Percentiles rank a stretch among this genome's conserved stretches.
Evolutionary conservation across 2,888 invertebrate species (phyloP).

Genomic region (Hypselothyrea guttata): DNA sequence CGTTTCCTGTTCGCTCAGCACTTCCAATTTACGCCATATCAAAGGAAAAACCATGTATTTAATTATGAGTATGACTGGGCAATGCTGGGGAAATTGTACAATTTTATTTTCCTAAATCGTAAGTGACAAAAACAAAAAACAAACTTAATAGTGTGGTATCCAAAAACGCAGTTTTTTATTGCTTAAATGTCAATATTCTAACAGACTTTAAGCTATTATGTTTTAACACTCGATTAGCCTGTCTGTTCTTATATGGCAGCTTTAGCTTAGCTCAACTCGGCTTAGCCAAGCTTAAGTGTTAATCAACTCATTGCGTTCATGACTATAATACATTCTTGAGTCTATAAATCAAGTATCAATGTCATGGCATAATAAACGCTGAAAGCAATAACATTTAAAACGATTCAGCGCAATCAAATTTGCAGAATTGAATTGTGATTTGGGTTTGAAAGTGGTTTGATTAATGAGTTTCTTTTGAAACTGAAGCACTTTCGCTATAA

Average conservation of each 20-base stretch:
- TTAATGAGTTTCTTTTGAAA: conserved; percentile 43
- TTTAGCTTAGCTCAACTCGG: too few relatives aligned
- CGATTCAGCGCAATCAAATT: conserved; percentile 14
- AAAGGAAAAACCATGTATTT: conserved; percentile 4
- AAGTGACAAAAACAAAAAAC: conserved; percentile 1
- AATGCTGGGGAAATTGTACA: conserved; percentile 6
- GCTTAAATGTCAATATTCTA: too few relatives aligned
- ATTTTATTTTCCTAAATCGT: neutral
- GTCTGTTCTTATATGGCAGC: neutral
- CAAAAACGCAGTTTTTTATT: too few relatives aligned
- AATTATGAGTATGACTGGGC: conserved; percentile 21
- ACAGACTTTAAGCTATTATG: too few relatives aligned
- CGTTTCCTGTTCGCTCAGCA: conserved; percentile 36
- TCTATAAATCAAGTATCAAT: conserved; percentile 11
- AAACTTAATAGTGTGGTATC: too few relatives aligned
- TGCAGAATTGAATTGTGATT: conserved; percentile 21
- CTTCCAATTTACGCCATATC: neutral
- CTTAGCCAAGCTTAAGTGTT: neutral
- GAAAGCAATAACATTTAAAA: conserved; percentile 24
- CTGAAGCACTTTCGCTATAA: conserved; percentile 23
- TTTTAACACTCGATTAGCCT: too few relatives aligned
- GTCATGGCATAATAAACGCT: conserved; percentile 3
- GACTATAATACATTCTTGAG: neutral
- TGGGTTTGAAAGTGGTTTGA: conserved; percentile 45
- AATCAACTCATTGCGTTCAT: neutral